Evolutionary conservation across 2,113 vertebrate genomes (phyloP).

Genomic region (Cottus gobio): DNA sequence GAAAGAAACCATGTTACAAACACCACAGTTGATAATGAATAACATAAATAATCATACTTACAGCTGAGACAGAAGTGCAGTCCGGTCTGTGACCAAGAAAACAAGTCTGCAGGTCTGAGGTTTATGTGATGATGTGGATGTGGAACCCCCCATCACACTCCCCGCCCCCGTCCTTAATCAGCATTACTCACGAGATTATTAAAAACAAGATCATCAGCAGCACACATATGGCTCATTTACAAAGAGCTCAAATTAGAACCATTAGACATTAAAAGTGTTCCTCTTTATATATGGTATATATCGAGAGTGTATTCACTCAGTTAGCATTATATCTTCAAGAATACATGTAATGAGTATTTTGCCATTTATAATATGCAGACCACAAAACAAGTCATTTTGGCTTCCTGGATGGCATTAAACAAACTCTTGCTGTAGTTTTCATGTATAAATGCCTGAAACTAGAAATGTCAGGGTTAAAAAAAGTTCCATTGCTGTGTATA

Average conservation of each 20-base stretch:
- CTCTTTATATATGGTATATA: not conserved
- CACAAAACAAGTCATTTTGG: no score
- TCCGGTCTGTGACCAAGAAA: no score
- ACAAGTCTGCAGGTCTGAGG: no score
- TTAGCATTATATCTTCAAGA: not conserved
- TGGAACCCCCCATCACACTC: not conserved
- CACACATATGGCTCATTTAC: not conserved
- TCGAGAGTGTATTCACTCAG: not conserved
- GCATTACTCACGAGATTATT: not conserved
- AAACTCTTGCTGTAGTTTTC: not conserved
- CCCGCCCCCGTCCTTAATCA: not conserved
- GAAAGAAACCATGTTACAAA: no score
- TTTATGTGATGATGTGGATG: not conserved
- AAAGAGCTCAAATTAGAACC: not conserved
- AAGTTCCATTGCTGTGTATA: not conserved
- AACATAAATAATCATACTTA: not conserved
- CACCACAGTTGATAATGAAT: not conserved
- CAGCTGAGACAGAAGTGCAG: not conserved
- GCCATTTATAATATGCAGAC: not conserved
- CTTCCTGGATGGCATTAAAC: no score
- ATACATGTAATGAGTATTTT: not conserved
- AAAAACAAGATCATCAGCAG: not conserved
- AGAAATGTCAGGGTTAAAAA: constrained; percentile 3
- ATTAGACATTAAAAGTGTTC: not conserved
- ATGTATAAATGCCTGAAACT: constrained; percentile 2